These are phyloP conservation scores for Neelides folsomi DNA, from an alignment of 2,888 invertebrate species.

Conservation along the genomic window DNA sequence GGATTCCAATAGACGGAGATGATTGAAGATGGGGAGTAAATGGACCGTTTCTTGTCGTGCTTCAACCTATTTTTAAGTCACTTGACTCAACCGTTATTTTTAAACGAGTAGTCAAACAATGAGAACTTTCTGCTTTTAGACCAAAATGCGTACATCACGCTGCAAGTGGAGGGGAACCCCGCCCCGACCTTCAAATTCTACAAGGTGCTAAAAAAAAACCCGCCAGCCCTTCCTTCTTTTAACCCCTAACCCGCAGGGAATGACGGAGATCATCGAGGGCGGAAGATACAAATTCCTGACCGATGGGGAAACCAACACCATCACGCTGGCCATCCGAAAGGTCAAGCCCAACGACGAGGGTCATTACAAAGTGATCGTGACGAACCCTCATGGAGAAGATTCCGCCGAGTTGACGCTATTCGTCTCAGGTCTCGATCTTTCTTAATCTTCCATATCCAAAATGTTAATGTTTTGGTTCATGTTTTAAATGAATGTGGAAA, in stretches of 20 bases:
- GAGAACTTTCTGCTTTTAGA: conserved; percentile 44
- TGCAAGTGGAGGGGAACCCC: conserved; percentile 86
- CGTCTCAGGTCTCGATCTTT: conserved; percentile 78
- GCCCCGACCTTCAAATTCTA: conserved; percentile 90
- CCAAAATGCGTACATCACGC: conserved; percentile 81
- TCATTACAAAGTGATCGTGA: conserved; percentile 80
- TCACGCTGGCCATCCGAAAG: conserved; percentile 89
- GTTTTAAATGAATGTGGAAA: too few species aligned
- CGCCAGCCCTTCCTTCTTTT: background rate
- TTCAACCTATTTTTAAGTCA: too few species aligned
- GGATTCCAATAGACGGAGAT: too few species aligned
- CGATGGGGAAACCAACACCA: conserved; percentile 80
- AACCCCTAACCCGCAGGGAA: conserved; percentile 44
- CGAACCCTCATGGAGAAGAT: conserved; percentile 90
- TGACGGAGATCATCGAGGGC: conserved; percentile 82
- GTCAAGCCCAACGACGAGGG: conserved; percentile 94
- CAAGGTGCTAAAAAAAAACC: conserved; percentile 45
- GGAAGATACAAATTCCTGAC: conserved; percentile 90
- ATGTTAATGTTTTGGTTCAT: too few species aligned
- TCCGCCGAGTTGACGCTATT: conserved; percentile 89
- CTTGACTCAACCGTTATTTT: too few species aligned
- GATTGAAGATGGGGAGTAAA: too few species aligned
- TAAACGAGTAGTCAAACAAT: too few species aligned
- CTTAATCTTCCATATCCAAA: background rate
- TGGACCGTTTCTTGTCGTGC: too few species aligned